phyloP scores from a whole-genome alignment of 2,797 vertebrate genomes.

The Notamacropus eugenii region DNA sequence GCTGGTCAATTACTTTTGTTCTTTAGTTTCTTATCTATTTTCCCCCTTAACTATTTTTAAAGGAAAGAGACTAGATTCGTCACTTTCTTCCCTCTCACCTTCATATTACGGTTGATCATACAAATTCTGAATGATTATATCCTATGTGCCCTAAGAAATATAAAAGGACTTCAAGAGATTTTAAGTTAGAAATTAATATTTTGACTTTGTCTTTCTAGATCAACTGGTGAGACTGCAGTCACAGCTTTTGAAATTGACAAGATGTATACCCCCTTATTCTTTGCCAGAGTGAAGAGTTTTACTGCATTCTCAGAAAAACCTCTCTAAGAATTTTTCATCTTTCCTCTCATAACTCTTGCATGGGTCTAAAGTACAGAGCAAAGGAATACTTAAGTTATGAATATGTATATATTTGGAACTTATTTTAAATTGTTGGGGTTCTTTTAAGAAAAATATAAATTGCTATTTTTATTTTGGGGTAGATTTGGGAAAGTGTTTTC shows the following conservation, averaged over 20 bases:
- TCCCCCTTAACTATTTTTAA: background rate
- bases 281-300: constrained; percentile 97
- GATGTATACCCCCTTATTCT: constrained; percentile 97
- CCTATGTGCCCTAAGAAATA: constrained; percentile 7
- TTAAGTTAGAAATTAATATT: background rate
- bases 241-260: constrained; percentile 96
- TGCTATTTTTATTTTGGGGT: constrained; percentile 80
- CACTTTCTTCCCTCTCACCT: background rate
- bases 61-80: background rate
- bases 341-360: constrained; percentile 80
- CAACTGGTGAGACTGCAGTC: constrained; percentile 94
- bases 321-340: constrained; percentile 86
- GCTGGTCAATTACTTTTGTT: constrained; percentile 17
- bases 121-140: constrained; percentile 21
- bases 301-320: constrained; percentile 95
- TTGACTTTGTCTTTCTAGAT: constrained; percentile 83
- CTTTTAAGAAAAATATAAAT: constrained; percentile 82
- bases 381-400: constrained; percentile 84
- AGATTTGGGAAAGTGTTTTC: constrained; percentile 72
- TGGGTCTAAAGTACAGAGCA: constrained; percentile 79
- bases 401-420: constrained; percentile 84
- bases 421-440: constrained; percentile 82
- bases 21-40: background rate
- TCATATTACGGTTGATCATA: constrained; percentile 5
- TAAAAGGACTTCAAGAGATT: background rate